Evolutionary conservation across 1,140 invertebrate genomes (phyloP).

Genomic region (Apis cerana): DNA sequence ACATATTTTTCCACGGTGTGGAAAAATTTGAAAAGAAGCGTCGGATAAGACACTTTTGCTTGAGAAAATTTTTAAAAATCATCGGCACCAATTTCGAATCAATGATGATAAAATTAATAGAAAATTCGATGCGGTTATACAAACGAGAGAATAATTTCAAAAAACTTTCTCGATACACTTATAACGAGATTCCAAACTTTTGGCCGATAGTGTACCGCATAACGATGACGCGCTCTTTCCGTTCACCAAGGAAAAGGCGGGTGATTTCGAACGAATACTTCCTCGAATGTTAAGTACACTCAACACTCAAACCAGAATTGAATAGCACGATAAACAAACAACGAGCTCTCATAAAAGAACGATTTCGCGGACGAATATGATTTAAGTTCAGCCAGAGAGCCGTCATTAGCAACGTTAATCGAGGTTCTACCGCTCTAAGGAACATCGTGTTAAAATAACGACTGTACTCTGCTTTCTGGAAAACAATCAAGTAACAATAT

Average conservation of each 20-base stretch:
- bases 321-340: slow-evolving; percentile 13
- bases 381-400: not conserved
- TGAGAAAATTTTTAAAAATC: too few relatives aligned
- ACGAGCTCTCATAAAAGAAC: not conserved
- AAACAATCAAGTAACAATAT: not conserved
- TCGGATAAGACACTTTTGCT: too few relatives aligned
- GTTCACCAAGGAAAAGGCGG: not conserved
- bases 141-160: too few relatives aligned
- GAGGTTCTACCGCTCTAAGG: not conserved
- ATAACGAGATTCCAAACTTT: too few relatives aligned
- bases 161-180: too few relatives aligned
- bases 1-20: too few relatives aligned
- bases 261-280: not conserved
- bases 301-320: not conserved
- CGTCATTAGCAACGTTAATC: slow-evolving; percentile 14
- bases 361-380: slow-evolving; percentile 1
- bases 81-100: too few relatives aligned
- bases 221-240: not conserved
- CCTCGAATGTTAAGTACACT: not conserved
- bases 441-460: not conserved
- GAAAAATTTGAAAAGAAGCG: too few relatives aligned
- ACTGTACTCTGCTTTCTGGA: not conserved
- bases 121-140: too few relatives aligned
- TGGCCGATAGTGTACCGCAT: too few relatives aligned
- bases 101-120: too few relatives aligned